These are phyloP conservation scores for Anthonomus grandis DNA, from an alignment of 1,140 invertebrate species.

Conservation along the genomic window DNA sequence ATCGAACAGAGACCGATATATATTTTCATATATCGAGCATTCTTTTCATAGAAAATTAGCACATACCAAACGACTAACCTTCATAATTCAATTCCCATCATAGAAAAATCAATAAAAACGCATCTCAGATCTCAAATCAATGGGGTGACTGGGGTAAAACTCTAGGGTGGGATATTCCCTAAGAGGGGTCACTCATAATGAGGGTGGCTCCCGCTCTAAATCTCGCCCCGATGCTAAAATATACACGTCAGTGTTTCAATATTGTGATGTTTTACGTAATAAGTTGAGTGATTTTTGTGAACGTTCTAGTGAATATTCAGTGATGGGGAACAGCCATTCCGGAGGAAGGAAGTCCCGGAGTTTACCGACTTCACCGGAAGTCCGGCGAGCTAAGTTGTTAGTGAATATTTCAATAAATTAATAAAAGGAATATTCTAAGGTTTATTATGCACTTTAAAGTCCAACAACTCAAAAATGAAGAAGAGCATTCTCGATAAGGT, in stretches of 20 bases:
- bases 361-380: conserved; percentile 64
- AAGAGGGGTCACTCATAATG: conserved; percentile 19
- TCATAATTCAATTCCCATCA: no score
- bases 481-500: background rate
- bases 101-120: no score
- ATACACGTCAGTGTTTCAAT: background rate
- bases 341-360: conserved; percentile 58
- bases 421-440: no score
- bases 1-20: no score
- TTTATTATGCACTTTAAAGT: background rate
- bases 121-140: no score
- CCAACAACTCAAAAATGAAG: background rate
- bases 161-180: background rate
- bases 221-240: background rate
- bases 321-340: conserved; percentile 58
- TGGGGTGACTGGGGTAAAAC: no score
- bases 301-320: background rate
- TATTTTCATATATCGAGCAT: no score
- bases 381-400: conserved; percentile 52
- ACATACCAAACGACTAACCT: no score
- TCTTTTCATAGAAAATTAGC: no score
- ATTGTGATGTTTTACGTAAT: background rate
- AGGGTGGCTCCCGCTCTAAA: conserved; percentile 6
- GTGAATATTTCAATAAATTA: no score
- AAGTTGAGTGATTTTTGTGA: background rate